phyloP scores from a whole-genome alignment of 92 coral and sea anemone species.

The Micromussa lordhowensis region DNA sequence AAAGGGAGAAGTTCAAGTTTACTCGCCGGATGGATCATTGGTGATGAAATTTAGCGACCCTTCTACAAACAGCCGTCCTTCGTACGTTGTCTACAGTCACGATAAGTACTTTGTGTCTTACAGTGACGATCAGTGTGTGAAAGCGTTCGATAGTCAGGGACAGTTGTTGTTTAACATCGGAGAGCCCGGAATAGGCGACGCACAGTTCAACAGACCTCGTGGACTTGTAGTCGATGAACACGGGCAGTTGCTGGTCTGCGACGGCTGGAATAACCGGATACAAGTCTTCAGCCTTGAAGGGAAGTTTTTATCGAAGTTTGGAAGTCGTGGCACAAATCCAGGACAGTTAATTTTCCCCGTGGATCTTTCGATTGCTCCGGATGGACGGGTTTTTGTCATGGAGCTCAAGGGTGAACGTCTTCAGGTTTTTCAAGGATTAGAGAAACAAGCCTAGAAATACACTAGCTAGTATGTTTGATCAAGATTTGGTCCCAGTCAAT shows the following conservation, averaged over 20 bases:
- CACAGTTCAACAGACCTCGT: constrained; percentile 55
- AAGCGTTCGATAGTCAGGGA: constrained; percentile 53
- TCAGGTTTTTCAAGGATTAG: constrained; percentile 58
- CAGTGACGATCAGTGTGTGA: constrained; percentile 56
- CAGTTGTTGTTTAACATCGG: constrained; percentile 36
- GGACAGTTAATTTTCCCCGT: constrained; percentile 58
- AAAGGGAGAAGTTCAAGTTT: constrained; percentile 47
- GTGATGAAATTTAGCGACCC: constrained; percentile 43
- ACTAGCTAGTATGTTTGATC: constrained; percentile 11
- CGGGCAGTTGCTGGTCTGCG: constrained; percentile 53
- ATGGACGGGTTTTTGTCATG: constrained; percentile 56
- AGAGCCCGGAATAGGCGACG: constrained; percentile 12
- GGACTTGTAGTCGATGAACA: constrained; percentile 48
- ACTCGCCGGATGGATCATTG: constrained; percentile 43
- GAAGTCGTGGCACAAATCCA: constrained; percentile 45
- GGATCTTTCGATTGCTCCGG: constrained; percentile 38
- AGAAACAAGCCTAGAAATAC: constrained; percentile 3
- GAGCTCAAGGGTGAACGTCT: constrained; percentile 53
- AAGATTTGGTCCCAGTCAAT: constrained; percentile 7
- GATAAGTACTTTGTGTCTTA: constrained; percentile 64
- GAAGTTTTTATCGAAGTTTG: constrained; percentile 51
- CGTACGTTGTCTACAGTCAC: constrained; percentile 51
- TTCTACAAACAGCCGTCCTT: constrained; percentile 36
- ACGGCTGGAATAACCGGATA: constrained; percentile 56
- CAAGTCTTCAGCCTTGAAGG: constrained; percentile 52